These are phyloP conservation scores for Yoshiicerus persimilis DNA, from an alignment of 1,140 invertebrate genomes.

Conservation along the genomic window DNA sequence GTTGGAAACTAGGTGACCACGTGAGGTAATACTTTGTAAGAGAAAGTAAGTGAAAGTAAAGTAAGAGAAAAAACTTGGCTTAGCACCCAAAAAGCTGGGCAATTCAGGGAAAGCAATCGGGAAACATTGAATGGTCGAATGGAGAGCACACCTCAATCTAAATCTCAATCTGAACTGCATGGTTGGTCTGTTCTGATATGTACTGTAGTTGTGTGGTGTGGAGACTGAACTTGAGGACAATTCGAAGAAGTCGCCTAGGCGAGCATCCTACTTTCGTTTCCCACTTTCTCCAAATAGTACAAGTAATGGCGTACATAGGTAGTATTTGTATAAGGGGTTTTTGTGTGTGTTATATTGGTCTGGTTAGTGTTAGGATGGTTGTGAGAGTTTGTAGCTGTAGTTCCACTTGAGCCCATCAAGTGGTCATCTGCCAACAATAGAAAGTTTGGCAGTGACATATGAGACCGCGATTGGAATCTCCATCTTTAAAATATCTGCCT, in stretches of 20 bases:
- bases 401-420: constrained; percentile 46
- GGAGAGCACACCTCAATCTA: background rate
- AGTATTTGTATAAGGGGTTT: background rate
- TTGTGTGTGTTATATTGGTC: background rate
- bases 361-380: background rate
- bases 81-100: background rate
- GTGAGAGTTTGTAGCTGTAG: background rate
- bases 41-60: background rate
- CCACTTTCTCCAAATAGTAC: background rate
- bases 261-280: background rate
- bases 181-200: background rate
- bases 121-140: background rate
- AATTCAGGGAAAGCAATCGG: background rate
- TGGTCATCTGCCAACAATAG: constrained; percentile 47
- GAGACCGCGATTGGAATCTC: constrained; percentile 36
- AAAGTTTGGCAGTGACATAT: constrained; percentile 47
- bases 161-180: constrained; percentile 6
- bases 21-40: background rate
- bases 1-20: too few relatives aligned
- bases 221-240: background rate
- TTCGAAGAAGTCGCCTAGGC: background rate
- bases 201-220: background rate
- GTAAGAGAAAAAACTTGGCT: background rate
- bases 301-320: background rate
- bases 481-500: constrained; percentile 7